phyloP scores from a whole-genome alignment of 1,140 invertebrate species.

The Stenopsyche tienmushanensis region DNA sequence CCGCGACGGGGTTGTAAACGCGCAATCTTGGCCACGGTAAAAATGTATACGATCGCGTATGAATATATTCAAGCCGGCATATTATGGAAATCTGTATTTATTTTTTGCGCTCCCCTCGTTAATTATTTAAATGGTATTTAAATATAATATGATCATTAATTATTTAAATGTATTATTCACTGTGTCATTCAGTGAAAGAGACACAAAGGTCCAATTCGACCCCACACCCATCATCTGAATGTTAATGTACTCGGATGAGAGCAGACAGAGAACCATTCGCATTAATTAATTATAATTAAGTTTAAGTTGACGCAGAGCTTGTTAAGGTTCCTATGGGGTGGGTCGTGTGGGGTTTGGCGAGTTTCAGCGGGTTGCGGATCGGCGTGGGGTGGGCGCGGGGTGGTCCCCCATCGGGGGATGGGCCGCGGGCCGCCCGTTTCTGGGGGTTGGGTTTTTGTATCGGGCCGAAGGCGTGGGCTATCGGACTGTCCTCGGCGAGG shows the following conservation, averaged over 20 bases:
- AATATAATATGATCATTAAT: conserved; percentile 31
- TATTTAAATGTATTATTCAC: conserved; percentile 32
- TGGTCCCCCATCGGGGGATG: neutral
- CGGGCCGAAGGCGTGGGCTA: conserved; percentile 14
- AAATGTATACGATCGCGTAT: no score
- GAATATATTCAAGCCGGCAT: no score
- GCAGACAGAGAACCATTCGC: conserved; percentile 54
- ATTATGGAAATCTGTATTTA: conserved; percentile 14
- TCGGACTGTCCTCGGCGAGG: conserved; percentile 21
- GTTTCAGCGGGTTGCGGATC: conserved; percentile 43
- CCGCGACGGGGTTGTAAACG: no score
- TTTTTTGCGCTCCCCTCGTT: conserved; percentile 11
- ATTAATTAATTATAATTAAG: conserved; percentile 81
- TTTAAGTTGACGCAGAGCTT: conserved; percentile 67
- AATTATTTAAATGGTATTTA: conserved; percentile 32
- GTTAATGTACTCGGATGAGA: conserved; percentile 47
- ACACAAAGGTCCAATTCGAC: conserved; percentile 31
- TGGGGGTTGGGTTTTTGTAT: conserved; percentile 19
- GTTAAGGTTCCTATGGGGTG: conserved; percentile 50
- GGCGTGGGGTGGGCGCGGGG: conserved; percentile 44
- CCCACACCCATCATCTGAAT: conserved; percentile 28
- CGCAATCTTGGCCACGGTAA: no score
- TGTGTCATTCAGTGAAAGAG: conserved; percentile 22
- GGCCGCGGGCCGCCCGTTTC: neutral
- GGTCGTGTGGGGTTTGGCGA: conserved; percentile 43